These are phyloP conservation scores for Strigops habroptila DNA, from an alignment of 2,113 vertebrate species.

Conservation along the genomic window DNA sequence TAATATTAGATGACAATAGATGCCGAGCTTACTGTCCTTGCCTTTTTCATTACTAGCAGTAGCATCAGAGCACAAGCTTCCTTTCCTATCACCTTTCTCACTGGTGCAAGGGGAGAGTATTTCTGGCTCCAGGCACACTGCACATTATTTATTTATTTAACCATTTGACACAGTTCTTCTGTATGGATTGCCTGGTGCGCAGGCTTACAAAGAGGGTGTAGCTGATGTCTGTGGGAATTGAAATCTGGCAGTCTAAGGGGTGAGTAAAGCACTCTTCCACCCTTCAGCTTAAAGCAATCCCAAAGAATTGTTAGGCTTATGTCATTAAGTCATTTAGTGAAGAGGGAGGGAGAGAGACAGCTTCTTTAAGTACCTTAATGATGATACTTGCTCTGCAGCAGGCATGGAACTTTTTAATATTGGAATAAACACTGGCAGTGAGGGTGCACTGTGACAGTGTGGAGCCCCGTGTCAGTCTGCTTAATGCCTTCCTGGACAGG, in stretches of 20 bases:
- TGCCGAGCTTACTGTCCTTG: background rate
- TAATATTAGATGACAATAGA: slow-evolving; percentile 9
- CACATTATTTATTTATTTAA: slow-evolving; percentile 16
- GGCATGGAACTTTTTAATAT: background rate
- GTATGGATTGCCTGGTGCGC: background rate
- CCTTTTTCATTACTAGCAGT: background rate
- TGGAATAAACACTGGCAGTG: background rate
- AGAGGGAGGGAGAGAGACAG: background rate
- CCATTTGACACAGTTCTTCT: background rate
- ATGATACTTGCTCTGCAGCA: background rate
- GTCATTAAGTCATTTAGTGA: background rate
- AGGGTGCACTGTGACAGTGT: background rate
- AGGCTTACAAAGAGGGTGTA: background rate
- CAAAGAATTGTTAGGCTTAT: background rate
- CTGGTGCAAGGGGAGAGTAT: background rate
- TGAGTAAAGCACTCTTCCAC: background rate
- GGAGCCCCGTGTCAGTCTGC: background rate
- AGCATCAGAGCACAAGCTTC: background rate
- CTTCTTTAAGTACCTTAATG: background rate
- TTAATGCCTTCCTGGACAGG: background rate
- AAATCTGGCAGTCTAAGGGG: background rate
- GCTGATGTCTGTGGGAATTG: background rate
- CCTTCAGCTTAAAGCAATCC: background rate
- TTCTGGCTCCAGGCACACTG: slow-evolving; percentile 14
- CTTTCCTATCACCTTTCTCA: background rate